phyloP scores from a whole-genome alignment of 2,113 vertebrate genomes.

The Salvelinus fontinalis region DNA sequence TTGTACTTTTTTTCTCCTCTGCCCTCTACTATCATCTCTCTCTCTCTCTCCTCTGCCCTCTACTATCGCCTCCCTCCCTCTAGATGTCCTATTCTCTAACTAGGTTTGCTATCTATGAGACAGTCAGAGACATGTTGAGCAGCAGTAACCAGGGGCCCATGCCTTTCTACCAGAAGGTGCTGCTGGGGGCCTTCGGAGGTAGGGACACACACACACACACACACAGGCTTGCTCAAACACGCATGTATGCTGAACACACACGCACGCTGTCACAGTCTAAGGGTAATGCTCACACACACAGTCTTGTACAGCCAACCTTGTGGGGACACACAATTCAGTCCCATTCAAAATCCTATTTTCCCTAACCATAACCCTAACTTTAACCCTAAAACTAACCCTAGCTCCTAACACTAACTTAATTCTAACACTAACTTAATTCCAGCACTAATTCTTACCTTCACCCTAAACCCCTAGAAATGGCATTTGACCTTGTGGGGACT shows the following conservation, averaged over 20 bases:
- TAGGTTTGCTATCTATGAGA: slow-evolving; percentile 87
- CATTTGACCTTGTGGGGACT: too few relatives aligned
- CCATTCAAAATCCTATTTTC: too few relatives aligned
- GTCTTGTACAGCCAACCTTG: too few relatives aligned
- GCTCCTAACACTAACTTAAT: too few relatives aligned
- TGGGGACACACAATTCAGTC: too few relatives aligned
- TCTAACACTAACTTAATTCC: too few relatives aligned
- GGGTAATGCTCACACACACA: too few relatives aligned
- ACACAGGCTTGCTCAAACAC: not conserved
- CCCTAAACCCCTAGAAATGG: too few relatives aligned
- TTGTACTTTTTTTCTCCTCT: too few relatives aligned
- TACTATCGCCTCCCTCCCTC: not conserved
- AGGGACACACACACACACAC: not conserved
- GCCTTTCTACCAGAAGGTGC: slow-evolving; percentile 85
- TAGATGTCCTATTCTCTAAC: slow-evolving; percentile 89
- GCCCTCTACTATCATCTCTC: not conserved
- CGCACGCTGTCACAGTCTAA: not conserved
- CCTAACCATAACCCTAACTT: too few relatives aligned
- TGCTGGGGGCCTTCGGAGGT: slow-evolving; percentile 81
- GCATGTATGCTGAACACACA: not conserved
- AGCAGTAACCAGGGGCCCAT: slow-evolving; percentile 70
- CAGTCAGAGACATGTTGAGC: slow-evolving; percentile 65
- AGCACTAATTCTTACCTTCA: too few relatives aligned
- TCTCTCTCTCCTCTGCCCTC: not conserved
- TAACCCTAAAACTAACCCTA: too few relatives aligned